Percentiles rank a stretch among this genome's conserved stretches.
phyloP scores from a whole-genome alignment of 2,113 vertebrate species.

The Echinops telfairi region DNA sequence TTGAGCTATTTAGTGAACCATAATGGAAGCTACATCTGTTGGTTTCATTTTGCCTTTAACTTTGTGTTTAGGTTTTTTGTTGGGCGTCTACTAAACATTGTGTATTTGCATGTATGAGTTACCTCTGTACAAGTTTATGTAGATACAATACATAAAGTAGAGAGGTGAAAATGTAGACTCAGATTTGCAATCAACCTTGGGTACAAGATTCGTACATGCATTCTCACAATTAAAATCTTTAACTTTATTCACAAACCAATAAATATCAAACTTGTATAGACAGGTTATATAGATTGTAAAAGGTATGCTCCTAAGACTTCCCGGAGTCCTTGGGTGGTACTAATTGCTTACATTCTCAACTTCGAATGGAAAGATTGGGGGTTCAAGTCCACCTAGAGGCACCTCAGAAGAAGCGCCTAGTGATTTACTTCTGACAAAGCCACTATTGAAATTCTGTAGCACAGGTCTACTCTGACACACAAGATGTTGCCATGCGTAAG shows the following conservation, averaged over 20 bases:
- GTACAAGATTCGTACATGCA: neutral
- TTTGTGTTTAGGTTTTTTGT: neutral
- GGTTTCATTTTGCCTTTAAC: constrained; percentile 70
- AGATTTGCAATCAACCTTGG: neutral
- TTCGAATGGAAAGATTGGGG: neutral
- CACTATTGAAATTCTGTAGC: neutral
- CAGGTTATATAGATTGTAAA: constrained; percentile 15
- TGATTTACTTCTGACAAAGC: neutral
- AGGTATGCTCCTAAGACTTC: neutral
- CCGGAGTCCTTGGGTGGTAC: neutral
- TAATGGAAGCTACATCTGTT: constrained; percentile 71
- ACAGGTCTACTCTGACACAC: neutral
- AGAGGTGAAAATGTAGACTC: neutral
- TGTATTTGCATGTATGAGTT: neutral
- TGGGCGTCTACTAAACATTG: constrained; percentile 13
- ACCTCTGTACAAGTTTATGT: neutral
- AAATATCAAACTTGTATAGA: constrained; percentile 18
- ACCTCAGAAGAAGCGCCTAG: no score
- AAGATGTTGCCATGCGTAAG: neutral
- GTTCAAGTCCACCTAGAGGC: neutral
- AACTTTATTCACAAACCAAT: constrained; percentile 53
- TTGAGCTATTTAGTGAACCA: constrained; percentile 70
- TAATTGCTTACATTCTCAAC: neutral
- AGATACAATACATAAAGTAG: neutral
- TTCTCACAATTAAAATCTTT: constrained; percentile 31